Evolutionary conservation across 2,888 invertebrate genomes (phyloP).

Genomic region (Epinotia nisella): DNA sequence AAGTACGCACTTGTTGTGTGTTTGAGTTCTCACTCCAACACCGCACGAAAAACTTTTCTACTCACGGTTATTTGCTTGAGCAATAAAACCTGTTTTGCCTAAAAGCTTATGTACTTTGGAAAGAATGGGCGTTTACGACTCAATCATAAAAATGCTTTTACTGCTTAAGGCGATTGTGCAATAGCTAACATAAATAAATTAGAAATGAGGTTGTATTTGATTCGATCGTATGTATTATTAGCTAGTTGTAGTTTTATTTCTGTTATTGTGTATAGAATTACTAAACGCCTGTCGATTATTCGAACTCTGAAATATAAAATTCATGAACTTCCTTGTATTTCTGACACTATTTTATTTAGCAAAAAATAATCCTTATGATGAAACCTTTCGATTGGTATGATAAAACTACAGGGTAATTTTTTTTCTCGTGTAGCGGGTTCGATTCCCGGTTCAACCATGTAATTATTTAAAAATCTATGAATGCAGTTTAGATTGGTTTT

Average conservation of each 20-base stretch:
- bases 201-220: neutral
- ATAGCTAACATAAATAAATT: conserved; percentile 37
- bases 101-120: conserved; percentile 19
- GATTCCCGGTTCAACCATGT: no score
- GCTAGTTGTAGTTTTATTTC: neutral
- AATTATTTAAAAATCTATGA: no score
- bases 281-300: neutral
- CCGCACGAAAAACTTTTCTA: conserved; percentile 4
- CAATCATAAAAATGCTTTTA: conserved; percentile 20
- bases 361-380: no score
- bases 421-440: no score
- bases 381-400: no score
- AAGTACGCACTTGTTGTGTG: neutral
- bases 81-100: conserved; percentile 16
- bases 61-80: conserved; percentile 7
- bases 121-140: conserved; percentile 15
- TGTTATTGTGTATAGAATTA: neutral
- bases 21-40: neutral
- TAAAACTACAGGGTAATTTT: no score
- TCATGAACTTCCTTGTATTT: no score
- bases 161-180: conserved; percentile 46
- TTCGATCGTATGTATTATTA: neutral
- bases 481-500: no score
- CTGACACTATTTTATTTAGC: no score
- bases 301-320: no score